These are phyloP conservation scores for Lutraria lutraria DNA, from an alignment of 2,888 invertebrate species.

Conservation along the genomic window DNA sequence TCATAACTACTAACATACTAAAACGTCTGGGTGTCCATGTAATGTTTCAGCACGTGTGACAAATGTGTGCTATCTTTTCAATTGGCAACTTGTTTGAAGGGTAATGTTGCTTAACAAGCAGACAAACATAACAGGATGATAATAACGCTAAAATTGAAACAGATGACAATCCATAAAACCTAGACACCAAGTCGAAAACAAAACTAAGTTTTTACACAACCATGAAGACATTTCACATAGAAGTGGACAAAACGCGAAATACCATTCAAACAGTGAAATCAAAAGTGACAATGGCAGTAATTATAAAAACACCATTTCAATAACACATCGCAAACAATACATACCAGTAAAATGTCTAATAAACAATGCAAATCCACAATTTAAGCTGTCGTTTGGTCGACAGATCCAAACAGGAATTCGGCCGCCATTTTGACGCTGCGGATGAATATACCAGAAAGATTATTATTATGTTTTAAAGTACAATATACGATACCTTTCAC, in stretches of 20 bases:
- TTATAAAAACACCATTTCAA: neutral
- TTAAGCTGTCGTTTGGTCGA: constrained; percentile 67
- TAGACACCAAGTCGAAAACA: neutral
- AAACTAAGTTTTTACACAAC: neutral
- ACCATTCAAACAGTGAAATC: neutral
- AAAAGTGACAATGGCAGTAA: neutral
- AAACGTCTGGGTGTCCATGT: no score
- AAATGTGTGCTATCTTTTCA: no score
- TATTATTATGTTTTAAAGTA: neutral
- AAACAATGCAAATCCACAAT: neutral
- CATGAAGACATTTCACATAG: neutral
- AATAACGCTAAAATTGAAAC: no score
- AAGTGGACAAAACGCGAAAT: neutral
- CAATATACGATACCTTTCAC: neutral
- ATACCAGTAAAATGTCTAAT: neutral
- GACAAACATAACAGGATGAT: no score
- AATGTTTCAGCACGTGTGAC: no score
- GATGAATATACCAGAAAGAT: constrained; percentile 31
- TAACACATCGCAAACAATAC: neutral
- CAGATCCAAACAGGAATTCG: constrained; percentile 60
- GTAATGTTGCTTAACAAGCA: no score
- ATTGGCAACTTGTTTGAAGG: no score
- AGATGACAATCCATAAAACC: no score
- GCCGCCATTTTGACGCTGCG: constrained; percentile 79
- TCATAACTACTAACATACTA: no score